These are phyloP conservation scores for Pachydiplax longipennis DNA, from an alignment of 2,888 invertebrate genomes.

Conservation along the genomic window DNA sequence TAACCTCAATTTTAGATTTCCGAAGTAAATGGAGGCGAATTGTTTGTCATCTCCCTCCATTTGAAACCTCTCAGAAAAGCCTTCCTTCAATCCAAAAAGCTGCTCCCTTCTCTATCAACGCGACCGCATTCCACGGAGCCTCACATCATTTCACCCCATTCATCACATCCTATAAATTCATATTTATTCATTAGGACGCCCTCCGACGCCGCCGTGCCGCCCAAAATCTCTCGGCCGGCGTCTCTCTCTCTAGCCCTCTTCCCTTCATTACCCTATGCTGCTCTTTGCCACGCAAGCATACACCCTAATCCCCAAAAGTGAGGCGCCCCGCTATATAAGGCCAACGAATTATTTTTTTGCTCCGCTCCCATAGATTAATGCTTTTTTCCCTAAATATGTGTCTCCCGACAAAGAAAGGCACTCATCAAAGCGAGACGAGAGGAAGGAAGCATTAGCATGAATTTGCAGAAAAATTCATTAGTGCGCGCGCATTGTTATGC, in stretches of 20 bases:
- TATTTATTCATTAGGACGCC: conserved; percentile 35
- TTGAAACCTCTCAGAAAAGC: neutral
- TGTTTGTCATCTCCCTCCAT: neutral
- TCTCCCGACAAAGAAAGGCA: neutral
- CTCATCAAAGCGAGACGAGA: neutral
- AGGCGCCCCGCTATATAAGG: too few species aligned
- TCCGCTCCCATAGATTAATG: neutral
- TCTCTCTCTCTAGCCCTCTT: neutral
- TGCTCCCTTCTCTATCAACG: neutral
- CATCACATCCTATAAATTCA: conserved; percentile 1
- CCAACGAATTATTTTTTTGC: neutral
- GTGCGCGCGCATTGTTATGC: too few species aligned
- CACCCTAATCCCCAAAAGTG: neutral
- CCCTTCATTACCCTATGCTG: neutral
- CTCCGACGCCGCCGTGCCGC: neutral
- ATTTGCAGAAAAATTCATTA: too few species aligned
- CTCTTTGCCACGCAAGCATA: neutral
- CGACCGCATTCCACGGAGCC: neutral
- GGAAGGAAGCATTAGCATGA: too few species aligned
- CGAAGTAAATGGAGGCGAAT: neutral
- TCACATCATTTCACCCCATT: neutral
- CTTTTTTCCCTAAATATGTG: neutral
- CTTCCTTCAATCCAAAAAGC: neutral
- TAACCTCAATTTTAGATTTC: too few species aligned
- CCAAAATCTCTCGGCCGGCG: neutral